Evolutionary conservation across 2,888 invertebrate species (phyloP), one percentile per base, ranked within the genome.

Genomic region (Trisateles emortualis): DNA sequence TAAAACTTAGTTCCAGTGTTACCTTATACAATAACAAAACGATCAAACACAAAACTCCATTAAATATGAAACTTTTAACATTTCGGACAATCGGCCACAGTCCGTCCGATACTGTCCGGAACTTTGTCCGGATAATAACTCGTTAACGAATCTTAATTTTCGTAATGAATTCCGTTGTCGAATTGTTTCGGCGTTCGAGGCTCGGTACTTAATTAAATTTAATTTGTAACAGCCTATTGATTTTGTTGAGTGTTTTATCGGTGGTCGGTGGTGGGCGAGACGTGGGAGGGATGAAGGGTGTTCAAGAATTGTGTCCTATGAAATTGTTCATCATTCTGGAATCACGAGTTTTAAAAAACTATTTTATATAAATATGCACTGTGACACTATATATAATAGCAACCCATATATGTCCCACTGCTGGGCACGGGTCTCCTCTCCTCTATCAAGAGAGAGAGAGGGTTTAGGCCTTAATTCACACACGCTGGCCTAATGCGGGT

Each of bases 131-230:
- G 53, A 63, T 69, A 68, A 71, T 71, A 68, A 72, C 66, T 72
- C 71, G 70, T 76, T 69, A 77, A 72, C 52, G 58, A 57, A 64
- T 71, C 64, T 69, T 68, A 71, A 77, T 75, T 76, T 67, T 32
- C 26, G 52, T 59, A 72, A 71, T 71, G 70, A 74, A 74, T 76
- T 72, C 64, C 62, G 58, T 45, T 69, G 67, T 52, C 48, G 61
- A 64, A 72, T 71, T 71, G 73, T 76, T 72, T 55, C 54, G 59
- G 45, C 11, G 30, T 56, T 44, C 51, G 64, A n/a, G 60, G 60
- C 61, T 48, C 65, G 43, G 36, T 57, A 60, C 63, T 70, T 67
- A 71, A 77, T 77, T 74, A 70, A 77, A 69, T 74, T 65, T 38
- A 68, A 72, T 71, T 72, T 59, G 60, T 59, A 36, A 59, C 42